A percentile compares a stretch with the other conserved stretches of the same genome.
Conservation (phyloP, 2,113 vertebrate species). For the Oncorhynchus nerka region DNA sequence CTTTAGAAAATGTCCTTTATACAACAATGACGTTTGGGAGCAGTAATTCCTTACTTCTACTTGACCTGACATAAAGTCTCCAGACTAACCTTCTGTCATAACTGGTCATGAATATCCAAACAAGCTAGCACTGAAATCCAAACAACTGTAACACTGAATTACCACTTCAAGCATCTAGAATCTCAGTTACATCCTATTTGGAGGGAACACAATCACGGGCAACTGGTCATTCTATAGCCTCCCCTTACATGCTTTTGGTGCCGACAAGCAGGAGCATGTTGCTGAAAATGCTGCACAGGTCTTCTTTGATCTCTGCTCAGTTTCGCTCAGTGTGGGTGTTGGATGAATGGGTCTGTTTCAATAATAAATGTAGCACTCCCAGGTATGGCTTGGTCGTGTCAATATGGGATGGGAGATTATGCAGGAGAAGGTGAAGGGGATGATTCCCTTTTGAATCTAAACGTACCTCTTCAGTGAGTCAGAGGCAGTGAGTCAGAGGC, state of each 20-base stretch:
- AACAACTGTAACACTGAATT: too few species aligned
- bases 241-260: neutral
- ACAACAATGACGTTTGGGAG: too few species aligned
- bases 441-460: neutral
- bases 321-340: conserved; percentile 61
- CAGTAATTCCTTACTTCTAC: too few species aligned
- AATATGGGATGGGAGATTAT: neutral
- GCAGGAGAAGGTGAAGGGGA: neutral
- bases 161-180: too few species aligned
- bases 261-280: conserved; percentile 43
- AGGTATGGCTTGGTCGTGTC: neutral
- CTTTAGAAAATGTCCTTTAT: too few species aligned
- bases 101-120: too few species aligned
- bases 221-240: too few species aligned
- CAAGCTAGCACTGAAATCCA: too few species aligned
- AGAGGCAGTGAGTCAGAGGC: neutral
- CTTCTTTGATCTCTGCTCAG: conserved; percentile 24
- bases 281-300: conserved; percentile 32
- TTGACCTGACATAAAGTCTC: too few species aligned
- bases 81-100: too few species aligned
- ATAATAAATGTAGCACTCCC: neutral
- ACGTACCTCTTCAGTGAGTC: neutral
- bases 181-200: too few species aligned
- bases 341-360: conserved; percentile 25
- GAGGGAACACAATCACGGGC: too few species aligned